Percentiles rank a stretch among this genome's conserved stretches.
These are phyloP conservation scores for Parasteatoda tepidariorum DNA, from an alignment of 1,140 invertebrate genomes.

Conservation along the genomic window DNA sequence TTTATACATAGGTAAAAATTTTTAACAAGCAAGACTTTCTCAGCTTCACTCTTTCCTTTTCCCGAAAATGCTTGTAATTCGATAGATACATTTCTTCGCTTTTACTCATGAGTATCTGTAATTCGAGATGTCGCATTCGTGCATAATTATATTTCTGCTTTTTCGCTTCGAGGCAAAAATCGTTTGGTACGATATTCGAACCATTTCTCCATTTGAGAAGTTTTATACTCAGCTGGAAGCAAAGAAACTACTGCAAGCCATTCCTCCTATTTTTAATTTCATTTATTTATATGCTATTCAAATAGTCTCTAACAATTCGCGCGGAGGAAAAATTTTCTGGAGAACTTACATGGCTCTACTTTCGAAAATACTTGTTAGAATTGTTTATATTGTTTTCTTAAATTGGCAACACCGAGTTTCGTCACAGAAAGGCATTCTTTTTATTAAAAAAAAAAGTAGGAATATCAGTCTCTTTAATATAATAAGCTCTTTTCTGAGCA, in stretches of 20 bases:
- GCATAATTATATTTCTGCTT: conserved; percentile 58
- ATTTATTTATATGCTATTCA: conserved; percentile 41
- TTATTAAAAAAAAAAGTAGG: too few species aligned
- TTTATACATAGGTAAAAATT: conserved; percentile 47
- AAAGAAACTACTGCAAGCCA: neutral
- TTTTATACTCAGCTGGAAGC: conserved; percentile 8
- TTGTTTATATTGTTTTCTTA: conserved; percentile 28
- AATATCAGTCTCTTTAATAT: too few species aligned
- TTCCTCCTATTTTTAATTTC: conserved; percentile 53
- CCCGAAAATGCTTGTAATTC: conserved; percentile 32
- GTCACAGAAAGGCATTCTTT: neutral
- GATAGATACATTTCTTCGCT: conserved; percentile 45
- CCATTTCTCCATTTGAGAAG: conserved; percentile 26
- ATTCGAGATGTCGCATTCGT: conserved; percentile 54
- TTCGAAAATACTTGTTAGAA: conserved; percentile 52
- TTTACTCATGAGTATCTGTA: conserved; percentile 33
- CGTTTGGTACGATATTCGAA: conserved; percentile 47
- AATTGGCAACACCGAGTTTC: conserved; percentile 22
- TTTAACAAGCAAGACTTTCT: conserved; percentile 53
- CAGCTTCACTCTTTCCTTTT: neutral
- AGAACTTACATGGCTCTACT: neutral
- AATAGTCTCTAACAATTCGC: neutral
- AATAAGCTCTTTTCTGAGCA: too few species aligned
- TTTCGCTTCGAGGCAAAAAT: conserved; percentile 46
- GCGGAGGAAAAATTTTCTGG: neutral